A percentile compares a stretch with the other conserved stretches of the same genome.
Conservation (phyloP, 2,797 vertebrate species). For the Muscicapa comitata region DNA sequence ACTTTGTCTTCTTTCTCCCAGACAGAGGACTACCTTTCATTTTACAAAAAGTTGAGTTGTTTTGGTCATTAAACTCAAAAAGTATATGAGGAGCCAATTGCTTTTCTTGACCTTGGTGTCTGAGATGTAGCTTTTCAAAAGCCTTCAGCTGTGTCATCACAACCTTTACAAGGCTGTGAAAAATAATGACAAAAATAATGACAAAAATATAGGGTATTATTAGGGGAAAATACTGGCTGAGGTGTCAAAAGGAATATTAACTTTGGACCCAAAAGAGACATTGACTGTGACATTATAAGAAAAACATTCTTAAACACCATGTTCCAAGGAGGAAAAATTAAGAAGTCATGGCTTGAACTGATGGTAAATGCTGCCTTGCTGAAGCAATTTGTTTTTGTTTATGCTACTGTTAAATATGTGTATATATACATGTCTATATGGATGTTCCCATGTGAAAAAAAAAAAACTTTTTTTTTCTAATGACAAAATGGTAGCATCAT, state of each 20-base stretch:
- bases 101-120: neutral
- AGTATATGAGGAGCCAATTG: neutral
- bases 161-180: neutral
- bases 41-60: neutral
- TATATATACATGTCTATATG: neutral
- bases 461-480: neutral
- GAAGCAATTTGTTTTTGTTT: neutral
- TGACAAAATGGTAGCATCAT: neutral
- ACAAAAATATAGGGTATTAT: neutral
- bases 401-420: neutral
- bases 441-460: neutral
- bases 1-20: neutral
- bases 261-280: neutral
- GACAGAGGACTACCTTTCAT: neutral
- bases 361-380: neutral
- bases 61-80: neutral
- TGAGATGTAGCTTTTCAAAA: neutral
- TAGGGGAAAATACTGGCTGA: neutral
- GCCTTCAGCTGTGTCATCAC: neutral
- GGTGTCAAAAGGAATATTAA: neutral
- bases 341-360: neutral
- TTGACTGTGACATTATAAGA: neutral
- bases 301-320: neutral
- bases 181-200: neutral
- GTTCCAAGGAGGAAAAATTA: neutral